Conservation (phyloP, 2,797 vertebrate genomes). For the Tympanoctomys barrerae region DNA sequence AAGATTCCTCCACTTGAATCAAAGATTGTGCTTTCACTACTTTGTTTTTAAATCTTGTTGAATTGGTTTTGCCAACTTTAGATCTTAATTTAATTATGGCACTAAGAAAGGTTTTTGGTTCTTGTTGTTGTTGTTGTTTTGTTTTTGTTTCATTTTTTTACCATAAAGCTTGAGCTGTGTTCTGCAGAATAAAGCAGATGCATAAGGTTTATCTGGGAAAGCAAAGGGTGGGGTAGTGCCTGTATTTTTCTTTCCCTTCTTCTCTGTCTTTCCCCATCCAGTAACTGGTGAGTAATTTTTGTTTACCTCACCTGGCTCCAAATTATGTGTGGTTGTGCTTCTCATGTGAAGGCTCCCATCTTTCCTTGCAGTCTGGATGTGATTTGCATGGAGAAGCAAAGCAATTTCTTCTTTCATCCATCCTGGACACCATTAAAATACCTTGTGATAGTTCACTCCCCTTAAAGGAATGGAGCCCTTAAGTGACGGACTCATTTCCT, state of each 20-base stretch:
- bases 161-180: neutral
- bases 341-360: neutral
- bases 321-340: neutral
- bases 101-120: neutral
- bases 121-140: neutral
- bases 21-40: neutral
- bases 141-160: conserved; percentile 4
- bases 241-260: neutral
- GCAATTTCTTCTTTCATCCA: neutral
- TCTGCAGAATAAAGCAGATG: neutral
- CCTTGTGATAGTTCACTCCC: neutral
- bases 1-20: neutral
- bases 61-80: conserved; percentile 21
- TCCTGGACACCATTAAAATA: neutral
- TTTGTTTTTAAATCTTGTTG: neutral
- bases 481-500: neutral
- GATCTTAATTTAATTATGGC: neutral
- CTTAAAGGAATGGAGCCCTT: neutral
- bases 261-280: neutral
- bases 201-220: neutral
- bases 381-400: neutral
- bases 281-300: neutral
- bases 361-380: neutral
- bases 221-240: neutral
- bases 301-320: neutral